A percentile compares a stretch with the other conserved stretches of the same genome.
phyloP scores from a whole-genome alignment of 2,113 vertebrate genomes.

The Pica pica region DNA sequence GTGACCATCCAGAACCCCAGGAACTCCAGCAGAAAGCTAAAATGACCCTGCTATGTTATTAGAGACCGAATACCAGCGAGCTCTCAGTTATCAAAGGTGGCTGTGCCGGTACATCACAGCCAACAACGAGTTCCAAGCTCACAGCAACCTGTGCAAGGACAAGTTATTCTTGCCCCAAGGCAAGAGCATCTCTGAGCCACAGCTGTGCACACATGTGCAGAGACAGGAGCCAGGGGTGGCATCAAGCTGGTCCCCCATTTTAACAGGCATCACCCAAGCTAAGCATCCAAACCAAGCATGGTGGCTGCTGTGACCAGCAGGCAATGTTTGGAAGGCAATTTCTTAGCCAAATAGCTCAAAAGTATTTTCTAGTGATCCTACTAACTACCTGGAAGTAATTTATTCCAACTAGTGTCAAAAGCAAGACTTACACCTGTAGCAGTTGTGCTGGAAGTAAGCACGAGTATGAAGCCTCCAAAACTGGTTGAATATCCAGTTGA shows the following conservation, averaged over 20 bases:
- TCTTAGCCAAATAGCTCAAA: background rate
- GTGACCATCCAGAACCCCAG: conserved; percentile 50
- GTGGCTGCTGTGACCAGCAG: background rate
- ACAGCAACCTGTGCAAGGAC: conserved; percentile 12
- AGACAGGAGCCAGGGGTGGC: background rate
- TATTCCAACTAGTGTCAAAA: background rate
- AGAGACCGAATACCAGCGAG: conserved; percentile 12
- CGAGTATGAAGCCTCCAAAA: background rate
- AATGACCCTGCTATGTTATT: background rate
- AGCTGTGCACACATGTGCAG: background rate
- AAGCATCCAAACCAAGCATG: background rate
- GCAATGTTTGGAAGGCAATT: background rate
- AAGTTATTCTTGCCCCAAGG: background rate
- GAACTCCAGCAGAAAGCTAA: conserved; percentile 52
- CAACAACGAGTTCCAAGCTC: background rate
- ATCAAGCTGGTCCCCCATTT: background rate
- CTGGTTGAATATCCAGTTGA: background rate
- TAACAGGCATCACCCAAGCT: background rate
- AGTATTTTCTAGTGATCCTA: background rate
- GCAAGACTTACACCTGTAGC: background rate
- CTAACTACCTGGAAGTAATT: background rate
- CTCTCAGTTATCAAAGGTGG: conserved; percentile 44
- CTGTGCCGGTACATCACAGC: background rate
- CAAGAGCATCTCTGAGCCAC: background rate
- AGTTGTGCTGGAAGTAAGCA: background rate